Evolutionary conservation across 2,797 vertebrate genomes (phyloP).

Genomic region (Tarsius wallacei): DNA sequence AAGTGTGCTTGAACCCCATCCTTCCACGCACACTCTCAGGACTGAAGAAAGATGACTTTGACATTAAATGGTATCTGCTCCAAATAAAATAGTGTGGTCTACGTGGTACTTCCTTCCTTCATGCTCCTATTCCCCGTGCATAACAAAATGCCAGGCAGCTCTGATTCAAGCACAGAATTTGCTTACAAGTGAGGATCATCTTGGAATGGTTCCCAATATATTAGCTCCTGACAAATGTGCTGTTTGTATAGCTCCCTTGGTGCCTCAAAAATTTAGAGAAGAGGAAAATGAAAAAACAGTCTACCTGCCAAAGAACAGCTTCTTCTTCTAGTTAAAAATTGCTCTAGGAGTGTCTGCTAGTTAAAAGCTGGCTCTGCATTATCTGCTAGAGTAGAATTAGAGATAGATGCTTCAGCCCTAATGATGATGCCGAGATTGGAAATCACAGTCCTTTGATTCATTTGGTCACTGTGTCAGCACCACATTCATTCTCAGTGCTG

Average conservation of each 20-base stretch:
- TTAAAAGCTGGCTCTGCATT: slow-evolving; percentile 3
- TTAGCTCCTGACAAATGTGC: slow-evolving; percentile 36
- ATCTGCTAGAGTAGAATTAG: slow-evolving; percentile 77
- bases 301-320: slow-evolving; percentile 60
- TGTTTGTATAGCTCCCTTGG: slow-evolving; percentile 46
- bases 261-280: slow-evolving; percentile 65
- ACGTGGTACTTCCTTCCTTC: background rate
- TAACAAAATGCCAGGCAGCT: slow-evolving; percentile 38
- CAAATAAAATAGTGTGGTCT: slow-evolving; percentile 53
- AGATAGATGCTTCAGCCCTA: slow-evolving; percentile 64
- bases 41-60: background rate
- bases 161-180: slow-evolving; percentile 68
- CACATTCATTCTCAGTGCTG: background rate
- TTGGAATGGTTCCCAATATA: slow-evolving; percentile 53
- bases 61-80: background rate
- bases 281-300: slow-evolving; percentile 73
- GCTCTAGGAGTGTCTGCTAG: background rate
- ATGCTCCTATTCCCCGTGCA: slow-evolving; percentile 35
- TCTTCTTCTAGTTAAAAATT: slow-evolving; percentile 82
- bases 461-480: background rate
- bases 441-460: slow-evolving; percentile 9
- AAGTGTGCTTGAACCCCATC: background rate
- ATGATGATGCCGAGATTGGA: slow-evolving; percentile 71
- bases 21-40: background rate
- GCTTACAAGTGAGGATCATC: slow-evolving; percentile 64